Evolutionary conservation across 2,888 invertebrate genomes (phyloP), one percentile per base, ranked within the genome.

Genomic region (Dynastes tityus): DNA sequence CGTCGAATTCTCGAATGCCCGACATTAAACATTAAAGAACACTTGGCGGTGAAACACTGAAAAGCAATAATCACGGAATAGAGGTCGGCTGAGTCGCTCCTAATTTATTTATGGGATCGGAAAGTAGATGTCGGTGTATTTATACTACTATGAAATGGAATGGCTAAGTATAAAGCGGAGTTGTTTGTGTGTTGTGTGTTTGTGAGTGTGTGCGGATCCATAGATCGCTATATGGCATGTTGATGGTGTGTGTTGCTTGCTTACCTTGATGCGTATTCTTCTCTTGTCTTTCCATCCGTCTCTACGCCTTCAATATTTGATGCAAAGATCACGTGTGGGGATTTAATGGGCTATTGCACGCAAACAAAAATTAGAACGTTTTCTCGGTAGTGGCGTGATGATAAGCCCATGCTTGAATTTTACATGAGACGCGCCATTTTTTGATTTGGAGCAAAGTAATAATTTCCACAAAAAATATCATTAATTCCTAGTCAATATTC

Each of bases 31-130:
- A 67, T 58, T 77, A 68, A 77, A 49, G 68, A 51, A 51, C 51
- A 29, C 51, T 51, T 32, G 63, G 49, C 49, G 68, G 68, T 77
- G 58, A 61, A 63, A 63, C 63, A 74, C 22, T 64, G 63, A 64
- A 74, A 74, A 74, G 49, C 61, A 64, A 74, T 74, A 74, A 74
- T 74, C 74, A 58, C 45, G 61, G 64, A 74, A 63, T 74, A 45
- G 32, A 29, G 61, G 13, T 51, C 51, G 49, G n/a, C 32, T 13
- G 27, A 51, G 51, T 49, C 55, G 58, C 13, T 27, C 13, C 63
- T 74, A 74, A 74, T 74, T 74, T 74, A 74, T 74, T 74, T 74
- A 74, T 63, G 45, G 55, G 22, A 55, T 22, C 51, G 68, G 51
- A 51, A 68, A 68, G 68, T 68, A 51, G 27, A 27, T 40, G 51